phyloP scores from a whole-genome alignment of 2,797 vertebrate species.

The Emys orbicularis region DNA sequence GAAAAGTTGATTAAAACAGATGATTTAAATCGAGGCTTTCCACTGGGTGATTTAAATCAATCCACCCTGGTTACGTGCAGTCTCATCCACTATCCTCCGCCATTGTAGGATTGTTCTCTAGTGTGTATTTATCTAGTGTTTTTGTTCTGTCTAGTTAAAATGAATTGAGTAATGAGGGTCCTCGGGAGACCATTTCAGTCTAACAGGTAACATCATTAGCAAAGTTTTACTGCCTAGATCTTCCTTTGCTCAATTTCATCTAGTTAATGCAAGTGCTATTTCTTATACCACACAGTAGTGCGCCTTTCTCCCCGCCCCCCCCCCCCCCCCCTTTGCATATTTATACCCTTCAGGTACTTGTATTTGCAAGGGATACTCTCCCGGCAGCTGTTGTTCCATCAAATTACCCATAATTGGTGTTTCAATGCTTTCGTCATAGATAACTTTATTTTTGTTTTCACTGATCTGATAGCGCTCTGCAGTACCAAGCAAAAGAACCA shows the following conservation, averaged over 20 bases:
- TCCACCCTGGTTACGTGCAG: not conserved
- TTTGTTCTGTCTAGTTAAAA: not conserved
- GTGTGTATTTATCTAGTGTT: not conserved
- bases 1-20: not conserved
- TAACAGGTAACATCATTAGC: not conserved
- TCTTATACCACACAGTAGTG: not conserved
- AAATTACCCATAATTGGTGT: not conserved
- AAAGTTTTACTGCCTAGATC: not conserved
- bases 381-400: not conserved
- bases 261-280: not conserved
- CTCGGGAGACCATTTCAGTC: not conserved
- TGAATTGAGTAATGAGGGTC: rapidly evolving
- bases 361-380: not conserved
- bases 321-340: not conserved
- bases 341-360: not conserved
- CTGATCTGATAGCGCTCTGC: not conserved
- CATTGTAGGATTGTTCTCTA: not conserved
- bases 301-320: too few species aligned
- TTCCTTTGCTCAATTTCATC: not conserved
- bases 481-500: not conserved
- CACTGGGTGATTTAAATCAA: not conserved
- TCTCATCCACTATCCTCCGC: not conserved
- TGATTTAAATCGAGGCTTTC: not conserved
- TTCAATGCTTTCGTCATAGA: not conserved
- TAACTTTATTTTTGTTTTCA: not conserved